Percentiles rank a stretch among this genome's conserved stretches.
Conservation (phyloP, 2,797 vertebrate species). For the Emys orbicularis region DNA sequence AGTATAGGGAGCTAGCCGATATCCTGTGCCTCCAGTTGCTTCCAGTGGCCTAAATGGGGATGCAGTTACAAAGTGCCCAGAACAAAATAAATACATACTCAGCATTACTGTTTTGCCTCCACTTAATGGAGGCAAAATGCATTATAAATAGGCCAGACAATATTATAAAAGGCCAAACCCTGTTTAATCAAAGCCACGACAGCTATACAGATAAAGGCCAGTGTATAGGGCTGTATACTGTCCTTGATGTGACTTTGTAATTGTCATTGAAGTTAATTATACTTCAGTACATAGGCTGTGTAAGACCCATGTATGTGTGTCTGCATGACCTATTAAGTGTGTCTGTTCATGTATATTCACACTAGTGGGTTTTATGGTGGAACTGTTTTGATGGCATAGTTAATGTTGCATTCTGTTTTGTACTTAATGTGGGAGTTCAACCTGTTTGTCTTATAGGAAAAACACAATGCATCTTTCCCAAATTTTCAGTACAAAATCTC, state of each 20-base stretch:
- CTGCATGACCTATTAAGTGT: background rate
- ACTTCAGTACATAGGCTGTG: constrained; percentile 9
- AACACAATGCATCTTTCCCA: background rate
- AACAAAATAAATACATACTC: background rate
- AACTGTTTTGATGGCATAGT: constrained; percentile 1
- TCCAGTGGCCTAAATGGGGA: background rate
- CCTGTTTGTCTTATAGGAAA: background rate
- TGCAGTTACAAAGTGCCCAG: constrained; percentile 59
- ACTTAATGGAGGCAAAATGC: background rate
- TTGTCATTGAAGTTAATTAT: constrained; percentile 18
- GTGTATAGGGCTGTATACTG: background rate
- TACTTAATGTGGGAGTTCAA: background rate
- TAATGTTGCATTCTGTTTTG: constrained; percentile 21
- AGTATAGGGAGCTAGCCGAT: background rate
- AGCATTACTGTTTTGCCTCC: constrained; percentile 54
- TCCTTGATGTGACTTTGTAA: constrained; percentile 19
- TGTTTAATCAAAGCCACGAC: constrained; percentile 29
- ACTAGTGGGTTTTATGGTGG: background rate
- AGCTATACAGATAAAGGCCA: background rate
- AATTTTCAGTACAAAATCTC: background rate
- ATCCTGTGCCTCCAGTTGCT: constrained; percentile 20
- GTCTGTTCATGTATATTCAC: background rate
- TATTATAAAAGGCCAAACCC: constrained; percentile 27
- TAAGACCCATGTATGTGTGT: constrained; percentile 16
- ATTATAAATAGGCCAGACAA: constrained; percentile 18